These are phyloP conservation scores for Cheirogaleus medius DNA, from an alignment of 2,113 vertebrate genomes.

Conservation along the genomic window DNA sequence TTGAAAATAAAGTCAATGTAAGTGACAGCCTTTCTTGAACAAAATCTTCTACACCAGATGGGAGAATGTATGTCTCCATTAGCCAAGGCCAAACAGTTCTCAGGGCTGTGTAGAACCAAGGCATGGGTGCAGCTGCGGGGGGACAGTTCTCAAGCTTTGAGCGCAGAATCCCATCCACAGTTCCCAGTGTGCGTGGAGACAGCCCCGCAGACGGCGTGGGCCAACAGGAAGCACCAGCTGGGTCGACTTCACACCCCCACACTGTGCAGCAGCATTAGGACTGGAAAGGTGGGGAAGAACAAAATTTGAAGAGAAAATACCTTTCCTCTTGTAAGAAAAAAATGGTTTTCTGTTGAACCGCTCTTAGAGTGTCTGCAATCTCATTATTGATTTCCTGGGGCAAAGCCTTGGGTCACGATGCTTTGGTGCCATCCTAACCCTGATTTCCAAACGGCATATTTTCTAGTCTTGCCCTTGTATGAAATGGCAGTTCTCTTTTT, in stretches of 20 bases:
- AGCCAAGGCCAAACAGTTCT: background rate
- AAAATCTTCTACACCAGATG: background rate
- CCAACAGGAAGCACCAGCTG: background rate
- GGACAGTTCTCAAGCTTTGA: background rate
- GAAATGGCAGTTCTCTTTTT: conserved; percentile 78
- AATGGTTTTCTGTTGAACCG: background rate
- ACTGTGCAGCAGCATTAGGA: too few species aligned
- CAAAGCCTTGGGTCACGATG: background rate
- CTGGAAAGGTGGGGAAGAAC: background rate
- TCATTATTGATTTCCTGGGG: background rate
- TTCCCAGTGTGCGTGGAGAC: background rate
- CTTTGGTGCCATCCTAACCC: background rate
- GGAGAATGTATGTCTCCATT: background rate
- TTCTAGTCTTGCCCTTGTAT: conserved; percentile 46
- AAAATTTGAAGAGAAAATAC: background rate
- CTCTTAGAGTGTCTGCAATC: background rate
- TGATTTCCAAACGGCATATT: background rate
- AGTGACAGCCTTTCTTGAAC: background rate
- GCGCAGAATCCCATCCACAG: background rate
- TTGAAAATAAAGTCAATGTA: background rate
- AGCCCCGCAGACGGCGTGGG: accelerated
- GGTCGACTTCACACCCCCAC: background rate
- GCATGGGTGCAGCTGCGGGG: background rate
- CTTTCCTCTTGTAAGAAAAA: background rate
- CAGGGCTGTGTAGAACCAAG: background rate